These are phyloP conservation scores for Nylanderia fulva DNA, from an alignment of 1,140 invertebrate species.

Conservation along the genomic window DNA sequence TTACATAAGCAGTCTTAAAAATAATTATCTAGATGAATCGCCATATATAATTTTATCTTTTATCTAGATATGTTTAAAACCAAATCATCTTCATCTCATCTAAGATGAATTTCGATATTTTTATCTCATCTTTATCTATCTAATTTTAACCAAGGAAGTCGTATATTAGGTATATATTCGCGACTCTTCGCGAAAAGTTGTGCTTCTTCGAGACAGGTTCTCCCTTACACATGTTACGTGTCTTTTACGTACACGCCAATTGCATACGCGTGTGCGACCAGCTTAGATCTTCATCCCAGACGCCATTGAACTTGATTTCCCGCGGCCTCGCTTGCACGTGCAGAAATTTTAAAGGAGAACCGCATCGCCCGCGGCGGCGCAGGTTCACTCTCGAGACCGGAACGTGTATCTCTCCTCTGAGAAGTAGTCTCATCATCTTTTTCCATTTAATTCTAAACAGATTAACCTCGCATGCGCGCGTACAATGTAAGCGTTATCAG, in stretches of 20 bases:
- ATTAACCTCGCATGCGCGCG: neutral
- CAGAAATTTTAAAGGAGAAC: conserved; percentile 72
- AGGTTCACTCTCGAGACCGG: conserved; percentile 56
- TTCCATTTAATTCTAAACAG: conserved; percentile 37
- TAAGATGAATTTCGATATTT: too few species aligned
- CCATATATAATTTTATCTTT: too few species aligned
- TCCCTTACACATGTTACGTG: conserved; percentile 35
- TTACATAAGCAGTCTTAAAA: too few species aligned
- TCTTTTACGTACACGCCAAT: conserved; percentile 19
- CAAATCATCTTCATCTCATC: too few species aligned
- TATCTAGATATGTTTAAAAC: too few species aligned
- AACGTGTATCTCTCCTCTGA: conserved; percentile 11
- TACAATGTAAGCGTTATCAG: neutral
- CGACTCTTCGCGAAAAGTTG: conserved; percentile 11
- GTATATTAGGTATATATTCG: too few species aligned
- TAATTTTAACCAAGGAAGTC: too few species aligned
- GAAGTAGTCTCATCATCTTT: conserved; percentile 4
- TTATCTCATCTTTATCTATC: too few species aligned
- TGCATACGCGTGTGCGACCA: conserved; percentile 33
- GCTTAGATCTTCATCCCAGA: conserved; percentile 68
- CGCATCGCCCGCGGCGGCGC: conserved; percentile 65
- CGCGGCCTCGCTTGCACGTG: conserved; percentile 68
- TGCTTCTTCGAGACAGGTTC: conserved; percentile 32
- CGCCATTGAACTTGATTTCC: conserved; percentile 79
- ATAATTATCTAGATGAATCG: too few species aligned